Base-by-base conservation (phyloP, 2,113 vertebrate species). In the Procavia capensis region DNA sequence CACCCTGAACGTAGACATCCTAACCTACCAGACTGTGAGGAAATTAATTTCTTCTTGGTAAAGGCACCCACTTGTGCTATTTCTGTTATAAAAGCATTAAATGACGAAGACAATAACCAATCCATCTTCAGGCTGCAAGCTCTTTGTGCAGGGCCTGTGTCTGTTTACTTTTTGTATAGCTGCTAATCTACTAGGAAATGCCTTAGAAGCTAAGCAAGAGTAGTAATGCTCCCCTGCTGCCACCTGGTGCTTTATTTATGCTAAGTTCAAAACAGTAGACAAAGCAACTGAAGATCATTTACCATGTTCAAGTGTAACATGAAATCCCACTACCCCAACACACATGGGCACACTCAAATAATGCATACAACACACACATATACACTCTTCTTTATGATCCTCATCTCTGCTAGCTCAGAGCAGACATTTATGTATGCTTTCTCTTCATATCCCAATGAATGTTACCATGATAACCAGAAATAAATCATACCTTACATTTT, bases 221-320 rank as follows among this genome's bases (percentile, higher is more conserved):
- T 27, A 68, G 34, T 17, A 61, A 36, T 43, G 54, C 76, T 54
- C 25, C 50, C 93, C 74, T 85, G 68, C 79, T 93, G 94, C 93
- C 88, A 93, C 72, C 95, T 91, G 88, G 85, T 96, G 89, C 95
- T 82, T 96, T 96, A 85, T 92, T 90, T 78, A 93, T 82, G 63
- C 39, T 61, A 90, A 11, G 29, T 76, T 90, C 61, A 36, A 74
- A 85, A 76, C 24, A 31, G 6, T 64, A 85, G 76, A 61, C 50
- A 47, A 89, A 6, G 45, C 45, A 75, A 54, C 39, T 47, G 41
- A 85, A 85, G 86, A 59, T 54, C 84, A 84, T 63, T 85, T 74
- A 54, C 41, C 45, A 70, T 7, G 50, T 36, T 91, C 80, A 81
- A 22, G 47, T 43, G 5, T 47, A 72, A 87, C 54, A 70, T 25